These are phyloP conservation scores for Choristoneura fumiferana DNA, from an alignment of 1,140 invertebrate species.

Conservation along the genomic window DNA sequence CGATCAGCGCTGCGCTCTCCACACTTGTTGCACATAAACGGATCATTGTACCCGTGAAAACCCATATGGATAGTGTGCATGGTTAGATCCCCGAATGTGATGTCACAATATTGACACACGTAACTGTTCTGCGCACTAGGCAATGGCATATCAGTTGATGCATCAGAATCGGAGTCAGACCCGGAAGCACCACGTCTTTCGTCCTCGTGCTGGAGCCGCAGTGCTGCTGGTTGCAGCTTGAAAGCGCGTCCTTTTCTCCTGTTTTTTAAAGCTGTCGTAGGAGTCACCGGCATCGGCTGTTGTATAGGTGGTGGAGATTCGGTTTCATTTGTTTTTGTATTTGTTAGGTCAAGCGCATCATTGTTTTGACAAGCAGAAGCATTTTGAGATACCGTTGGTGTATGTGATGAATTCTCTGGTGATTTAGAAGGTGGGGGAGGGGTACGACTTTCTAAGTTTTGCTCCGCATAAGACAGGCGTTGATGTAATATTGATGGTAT, in stretches of 20 bases:
- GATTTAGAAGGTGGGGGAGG: constrained; percentile 52
- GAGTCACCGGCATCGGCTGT: constrained; percentile 45
- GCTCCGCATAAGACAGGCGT: constrained; percentile 52
- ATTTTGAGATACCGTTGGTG: constrained; percentile 47
- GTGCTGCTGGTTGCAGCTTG: constrained; percentile 83
- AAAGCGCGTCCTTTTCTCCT: constrained; percentile 89
- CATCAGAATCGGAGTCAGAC: constrained; percentile 71
- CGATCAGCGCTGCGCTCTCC: constrained; percentile 90
- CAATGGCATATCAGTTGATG: constrained; percentile 39
- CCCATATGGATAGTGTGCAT: constrained; percentile 98
- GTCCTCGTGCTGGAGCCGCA: constrained; percentile 73
- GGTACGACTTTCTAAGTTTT: constrained; percentile 31
- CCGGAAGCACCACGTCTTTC: constrained; percentile 50
- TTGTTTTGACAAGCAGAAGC: constrained; percentile 48
- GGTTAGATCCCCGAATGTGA: constrained; percentile 92
- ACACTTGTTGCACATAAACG: constrained; percentile 97
- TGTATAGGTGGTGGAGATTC: constrained; percentile 54
- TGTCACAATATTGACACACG: constrained; percentile 92
- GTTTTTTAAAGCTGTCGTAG: constrained; percentile 79
- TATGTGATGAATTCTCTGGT: constrained; percentile 52
- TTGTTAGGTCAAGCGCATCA: constrained; percentile 80
- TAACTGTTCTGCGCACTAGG: constrained; percentile 64
- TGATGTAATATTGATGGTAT: constrained; percentile 61
- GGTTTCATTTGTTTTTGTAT: constrained; percentile 66
- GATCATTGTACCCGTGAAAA: constrained; percentile 94